A percentile compares a stretch with the other conserved stretches of the same genome.
Conservation (phyloP, 2,888 invertebrate species). For the Pinctada fucata region DNA sequence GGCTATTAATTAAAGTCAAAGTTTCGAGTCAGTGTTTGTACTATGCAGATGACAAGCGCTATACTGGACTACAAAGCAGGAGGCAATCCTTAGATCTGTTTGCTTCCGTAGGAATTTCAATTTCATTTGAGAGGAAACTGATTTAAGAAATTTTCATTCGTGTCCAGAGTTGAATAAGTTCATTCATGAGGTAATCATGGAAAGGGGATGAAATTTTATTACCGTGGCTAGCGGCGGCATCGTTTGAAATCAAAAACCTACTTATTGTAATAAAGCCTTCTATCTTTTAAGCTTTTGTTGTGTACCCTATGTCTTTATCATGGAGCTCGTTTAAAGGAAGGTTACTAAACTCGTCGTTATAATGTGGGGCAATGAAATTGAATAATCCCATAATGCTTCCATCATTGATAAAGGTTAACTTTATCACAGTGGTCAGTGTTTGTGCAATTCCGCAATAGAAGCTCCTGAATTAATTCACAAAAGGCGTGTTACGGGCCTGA, state of each 20-base stretch:
- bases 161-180: no score
- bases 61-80: no score
- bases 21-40: no score
- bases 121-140: no score
- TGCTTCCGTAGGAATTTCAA: no score
- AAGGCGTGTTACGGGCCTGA: conserved; percentile 1
- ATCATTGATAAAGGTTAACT: conserved; percentile 2
- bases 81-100: no score
- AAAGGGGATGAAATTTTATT: not conserved
- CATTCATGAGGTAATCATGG: no score
- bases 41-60: no score
- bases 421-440: not conserved
- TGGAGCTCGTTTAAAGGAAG: not conserved
- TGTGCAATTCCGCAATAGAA: not conserved
- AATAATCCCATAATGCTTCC: not conserved
- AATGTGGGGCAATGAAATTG: not conserved
- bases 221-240: not conserved
- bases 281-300: not conserved
- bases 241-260: not conserved
- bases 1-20: no score
- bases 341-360: not conserved
- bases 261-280: not conserved
- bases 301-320: not conserved
- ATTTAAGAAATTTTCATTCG: no score
- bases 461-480: not conserved